Evolutionary conservation across 1,140 invertebrate species (phyloP).

Genomic region (Asbolus verrucosus): DNA sequence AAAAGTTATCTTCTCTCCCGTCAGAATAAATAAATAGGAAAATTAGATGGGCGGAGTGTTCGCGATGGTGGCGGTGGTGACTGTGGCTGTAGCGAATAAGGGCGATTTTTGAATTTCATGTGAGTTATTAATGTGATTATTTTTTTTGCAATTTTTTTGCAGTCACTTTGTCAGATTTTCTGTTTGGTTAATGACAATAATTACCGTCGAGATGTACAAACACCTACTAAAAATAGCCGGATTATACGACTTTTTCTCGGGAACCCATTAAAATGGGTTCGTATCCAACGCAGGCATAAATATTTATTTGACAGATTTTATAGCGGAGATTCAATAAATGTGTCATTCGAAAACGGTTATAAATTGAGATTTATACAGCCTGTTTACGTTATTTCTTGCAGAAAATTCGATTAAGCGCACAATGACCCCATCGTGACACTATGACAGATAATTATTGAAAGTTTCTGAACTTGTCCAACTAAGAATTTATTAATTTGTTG

Average conservation of each 20-base stretch:
- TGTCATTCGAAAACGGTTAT: no score
- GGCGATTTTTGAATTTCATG: no score
- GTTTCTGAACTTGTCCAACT: no score
- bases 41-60: not conserved
- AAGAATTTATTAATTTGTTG: no score
- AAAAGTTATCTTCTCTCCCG: not conserved
- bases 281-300: not conserved
- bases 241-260: not conserved
- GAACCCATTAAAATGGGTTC: not conserved
- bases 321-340: not conserved
- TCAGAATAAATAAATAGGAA: conserved; percentile 11
- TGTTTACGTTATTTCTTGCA: no score
- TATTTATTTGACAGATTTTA: not conserved
- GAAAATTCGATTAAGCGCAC: no score
- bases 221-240: not conserved
- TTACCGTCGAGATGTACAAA: not conserved
- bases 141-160: no score
- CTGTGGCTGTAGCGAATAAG: no score
- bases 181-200: not conserved
- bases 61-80: not conserved
- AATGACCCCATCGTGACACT: no score
- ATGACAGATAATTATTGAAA: no score
- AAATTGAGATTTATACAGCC: no score
- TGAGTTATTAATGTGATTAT: no score
- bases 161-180: not conserved